Conservation (phyloP, 1,140 invertebrate genomes). For the Aphelinus certus region DNA sequence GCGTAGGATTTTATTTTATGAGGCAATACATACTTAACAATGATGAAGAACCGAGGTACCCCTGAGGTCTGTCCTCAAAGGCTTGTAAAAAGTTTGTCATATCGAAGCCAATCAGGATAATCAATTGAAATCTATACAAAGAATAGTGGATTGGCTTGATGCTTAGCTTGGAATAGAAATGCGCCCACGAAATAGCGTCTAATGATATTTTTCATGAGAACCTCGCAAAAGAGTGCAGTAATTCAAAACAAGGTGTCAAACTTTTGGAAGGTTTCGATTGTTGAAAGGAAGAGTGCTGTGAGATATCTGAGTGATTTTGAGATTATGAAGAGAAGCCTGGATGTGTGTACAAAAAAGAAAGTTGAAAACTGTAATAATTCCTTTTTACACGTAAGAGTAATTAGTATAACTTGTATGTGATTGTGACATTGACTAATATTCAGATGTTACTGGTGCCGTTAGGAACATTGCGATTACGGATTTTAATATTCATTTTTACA, state of each 20-base stretch:
- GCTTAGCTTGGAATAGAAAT: conserved; percentile 15
- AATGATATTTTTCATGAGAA: conserved; percentile 25
- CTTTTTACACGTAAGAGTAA: conserved; percentile 9
- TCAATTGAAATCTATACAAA: neutral
- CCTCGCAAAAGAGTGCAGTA: conserved; percentile 29
- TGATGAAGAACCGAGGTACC: neutral
- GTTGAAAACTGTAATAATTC: neutral
- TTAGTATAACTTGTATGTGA: conserved; percentile 27
- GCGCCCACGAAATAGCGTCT: neutral
- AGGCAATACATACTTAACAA: conserved; percentile 7
- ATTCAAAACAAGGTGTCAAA: conserved; percentile 16
- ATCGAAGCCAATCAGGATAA: neutral
- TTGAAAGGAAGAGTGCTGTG: neutral
- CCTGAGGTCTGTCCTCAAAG: conserved; percentile 3
- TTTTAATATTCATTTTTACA: neutral
- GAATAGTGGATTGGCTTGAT: conserved; percentile 11
- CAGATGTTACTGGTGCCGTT: neutral
- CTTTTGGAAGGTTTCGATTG: conserved; percentile 16
- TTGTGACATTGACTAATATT: neutral
- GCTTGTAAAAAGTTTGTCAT: neutral
- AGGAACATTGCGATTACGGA: neutral
- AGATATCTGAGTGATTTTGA: neutral
- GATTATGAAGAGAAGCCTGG: neutral
- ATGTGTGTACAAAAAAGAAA: conserved; percentile 13
- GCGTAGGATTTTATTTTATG: conserved; percentile 17